Conservation (phyloP, 1,140 invertebrate genomes). For the Antheraea mylitta region DNA sequence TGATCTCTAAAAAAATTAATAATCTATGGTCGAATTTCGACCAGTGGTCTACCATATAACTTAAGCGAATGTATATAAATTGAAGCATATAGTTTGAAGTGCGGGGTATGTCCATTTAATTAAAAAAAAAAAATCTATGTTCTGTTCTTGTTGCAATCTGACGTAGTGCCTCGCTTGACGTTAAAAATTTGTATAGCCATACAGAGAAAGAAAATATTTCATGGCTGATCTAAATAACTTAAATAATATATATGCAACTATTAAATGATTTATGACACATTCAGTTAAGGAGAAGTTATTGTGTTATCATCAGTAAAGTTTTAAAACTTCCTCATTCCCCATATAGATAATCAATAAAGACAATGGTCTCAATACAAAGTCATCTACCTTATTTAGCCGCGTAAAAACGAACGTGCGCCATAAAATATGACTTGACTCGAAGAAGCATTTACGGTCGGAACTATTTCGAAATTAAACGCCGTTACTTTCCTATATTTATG, state of each 20-base stretch:
- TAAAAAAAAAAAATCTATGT: no score
- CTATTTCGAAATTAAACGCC: constrained; percentile 4
- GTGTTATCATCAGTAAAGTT: background rate
- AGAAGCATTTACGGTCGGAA: constrained; percentile 14
- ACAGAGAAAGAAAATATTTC: no score
- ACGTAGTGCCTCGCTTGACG: no score
- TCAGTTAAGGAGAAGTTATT: background rate
- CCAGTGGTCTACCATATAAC: no score
- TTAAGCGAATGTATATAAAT: no score
- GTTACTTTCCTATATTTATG: constrained; percentile 5
- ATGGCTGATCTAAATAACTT: no score
- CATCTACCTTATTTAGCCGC: constrained; percentile 3
- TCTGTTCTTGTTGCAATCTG: no score
- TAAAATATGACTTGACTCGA: constrained; percentile 9
- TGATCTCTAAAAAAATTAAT: no score
- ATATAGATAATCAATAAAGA: background rate
- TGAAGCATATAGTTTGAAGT: no score
- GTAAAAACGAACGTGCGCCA: background rate
- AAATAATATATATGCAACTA: background rate
- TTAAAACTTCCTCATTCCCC: constrained; percentile 1
- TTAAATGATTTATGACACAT: background rate
- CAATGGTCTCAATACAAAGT: background rate
- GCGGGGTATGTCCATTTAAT: no score
- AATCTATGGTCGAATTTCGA: no score
- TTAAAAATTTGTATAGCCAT: no score